Evolutionary conservation across 2,113 vertebrate species (phyloP).

Genomic region (Clupea harengus): DNA sequence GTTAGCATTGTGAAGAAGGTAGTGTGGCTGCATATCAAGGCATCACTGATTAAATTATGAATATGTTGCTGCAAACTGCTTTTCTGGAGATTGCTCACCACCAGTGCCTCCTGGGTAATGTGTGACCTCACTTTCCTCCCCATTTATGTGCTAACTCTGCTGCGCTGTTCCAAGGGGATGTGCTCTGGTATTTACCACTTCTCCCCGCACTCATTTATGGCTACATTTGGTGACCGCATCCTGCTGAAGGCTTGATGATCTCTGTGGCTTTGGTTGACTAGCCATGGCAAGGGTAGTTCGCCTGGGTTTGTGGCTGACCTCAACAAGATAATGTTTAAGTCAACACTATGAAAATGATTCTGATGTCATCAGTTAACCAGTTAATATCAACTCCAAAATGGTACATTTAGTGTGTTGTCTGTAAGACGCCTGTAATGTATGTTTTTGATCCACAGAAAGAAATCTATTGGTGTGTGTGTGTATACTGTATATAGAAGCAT

Average conservation of each 20-base stretch:
- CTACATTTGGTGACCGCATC: neutral
- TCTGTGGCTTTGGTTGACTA: neutral
- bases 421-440: too few species aligned
- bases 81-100: neutral
- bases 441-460: too few species aligned
- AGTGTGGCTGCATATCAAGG: neutral
- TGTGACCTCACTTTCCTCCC: neutral
- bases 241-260: neutral
- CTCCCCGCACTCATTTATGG: neutral
- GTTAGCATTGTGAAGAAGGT: neutral
- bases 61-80: neutral
- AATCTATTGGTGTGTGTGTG: too few species aligned
- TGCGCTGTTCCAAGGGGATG: neutral
- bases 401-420: too few species aligned
- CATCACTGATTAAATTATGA: neutral
- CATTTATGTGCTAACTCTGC: neutral
- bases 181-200: neutral
- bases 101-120: neutral
- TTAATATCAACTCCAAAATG: too few species aligned
- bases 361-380: too few species aligned
- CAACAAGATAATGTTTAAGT: neutral
- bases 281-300: neutral
- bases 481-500: too few species aligned
- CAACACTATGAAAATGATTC: too few species aligned
- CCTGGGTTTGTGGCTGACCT: neutral